phyloP scores from a whole-genome alignment of 2,113 vertebrate genomes.

The Paradisaea rubra region DNA sequence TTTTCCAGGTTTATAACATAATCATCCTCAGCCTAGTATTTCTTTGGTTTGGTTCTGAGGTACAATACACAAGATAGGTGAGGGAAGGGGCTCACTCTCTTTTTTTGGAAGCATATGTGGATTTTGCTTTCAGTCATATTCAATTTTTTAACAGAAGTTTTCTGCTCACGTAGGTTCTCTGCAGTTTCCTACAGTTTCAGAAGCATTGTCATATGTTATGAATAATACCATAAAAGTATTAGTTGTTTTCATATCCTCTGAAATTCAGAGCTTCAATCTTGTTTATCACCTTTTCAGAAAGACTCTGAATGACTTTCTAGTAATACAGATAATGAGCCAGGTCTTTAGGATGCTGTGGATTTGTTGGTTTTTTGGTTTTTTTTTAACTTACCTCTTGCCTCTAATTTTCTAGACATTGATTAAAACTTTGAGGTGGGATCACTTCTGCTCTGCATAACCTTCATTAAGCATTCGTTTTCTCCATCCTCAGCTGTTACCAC shows the following conservation, averaged over 20 bases:
- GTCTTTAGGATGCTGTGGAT: background rate
- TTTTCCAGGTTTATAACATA: background rate
- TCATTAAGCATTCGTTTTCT: background rate
- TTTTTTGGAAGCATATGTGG: background rate
- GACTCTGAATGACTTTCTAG: background rate
- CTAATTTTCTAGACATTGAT: background rate
- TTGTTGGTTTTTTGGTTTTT: background rate
- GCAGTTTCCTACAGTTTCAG: background rate
- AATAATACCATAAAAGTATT: background rate
- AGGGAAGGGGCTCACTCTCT: background rate
- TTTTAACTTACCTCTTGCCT: background rate
- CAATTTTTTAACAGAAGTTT: background rate
- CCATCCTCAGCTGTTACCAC: background rate
- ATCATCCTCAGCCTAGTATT: background rate
- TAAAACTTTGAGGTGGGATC: background rate
- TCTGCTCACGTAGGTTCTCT: background rate
- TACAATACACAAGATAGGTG: background rate
- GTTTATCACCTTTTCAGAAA: background rate
- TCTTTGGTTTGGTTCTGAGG: background rate
- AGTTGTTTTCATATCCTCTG: background rate
- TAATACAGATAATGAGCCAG: background rate
- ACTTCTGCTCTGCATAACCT: background rate
- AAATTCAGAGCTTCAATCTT: background rate
- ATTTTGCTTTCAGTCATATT: background rate
- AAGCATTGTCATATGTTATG: background rate